phyloP scores from a whole-genome alignment of 2,797 vertebrate species.

The Clarias pachynema region DNA sequence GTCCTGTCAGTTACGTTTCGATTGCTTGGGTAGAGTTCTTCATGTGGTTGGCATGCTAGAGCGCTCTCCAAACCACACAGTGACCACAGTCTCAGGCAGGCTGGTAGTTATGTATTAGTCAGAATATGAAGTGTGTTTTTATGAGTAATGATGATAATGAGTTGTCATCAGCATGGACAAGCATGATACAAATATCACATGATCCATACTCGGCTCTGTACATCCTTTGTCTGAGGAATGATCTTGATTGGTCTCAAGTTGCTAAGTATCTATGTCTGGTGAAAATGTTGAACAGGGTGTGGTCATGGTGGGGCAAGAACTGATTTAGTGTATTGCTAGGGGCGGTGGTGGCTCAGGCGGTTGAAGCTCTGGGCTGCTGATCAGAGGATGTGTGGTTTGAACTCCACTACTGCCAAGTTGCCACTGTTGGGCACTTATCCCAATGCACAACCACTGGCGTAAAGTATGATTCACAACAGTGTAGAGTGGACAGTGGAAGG shows the following conservation, averaged over 20 bases:
- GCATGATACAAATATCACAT: conserved; percentile 21
- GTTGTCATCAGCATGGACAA: conserved; percentile 26
- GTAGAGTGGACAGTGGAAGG: too few relatives aligned
- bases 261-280: not conserved
- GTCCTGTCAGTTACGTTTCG: conserved; percentile 64
- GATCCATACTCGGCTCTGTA: not conserved
- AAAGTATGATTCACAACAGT: too few relatives aligned
- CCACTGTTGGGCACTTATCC: too few relatives aligned
- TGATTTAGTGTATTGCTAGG: not conserved
- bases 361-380: too few relatives aligned
- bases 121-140: conserved; percentile 25
- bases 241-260: not conserved
- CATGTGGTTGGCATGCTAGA: conserved; percentile 61
- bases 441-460: too few relatives aligned
- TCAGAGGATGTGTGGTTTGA: too few relatives aligned
- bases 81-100: conserved; percentile 21
- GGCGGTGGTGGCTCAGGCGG: too few relatives aligned
- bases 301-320: not conserved
- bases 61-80: conserved; percentile 45
- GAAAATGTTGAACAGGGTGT: not conserved
- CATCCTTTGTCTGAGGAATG: not conserved
- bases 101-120: conserved; percentile 20
- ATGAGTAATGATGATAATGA: conserved; percentile 30
- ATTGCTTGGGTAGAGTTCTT: conserved; percentile 61
- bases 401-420: too few relatives aligned